Evolutionary conservation across 64 coral and sea anemone species (phyloP), one percentile per base, ranked within the genome.

Genomic region (Montipora efflorescens): DNA sequence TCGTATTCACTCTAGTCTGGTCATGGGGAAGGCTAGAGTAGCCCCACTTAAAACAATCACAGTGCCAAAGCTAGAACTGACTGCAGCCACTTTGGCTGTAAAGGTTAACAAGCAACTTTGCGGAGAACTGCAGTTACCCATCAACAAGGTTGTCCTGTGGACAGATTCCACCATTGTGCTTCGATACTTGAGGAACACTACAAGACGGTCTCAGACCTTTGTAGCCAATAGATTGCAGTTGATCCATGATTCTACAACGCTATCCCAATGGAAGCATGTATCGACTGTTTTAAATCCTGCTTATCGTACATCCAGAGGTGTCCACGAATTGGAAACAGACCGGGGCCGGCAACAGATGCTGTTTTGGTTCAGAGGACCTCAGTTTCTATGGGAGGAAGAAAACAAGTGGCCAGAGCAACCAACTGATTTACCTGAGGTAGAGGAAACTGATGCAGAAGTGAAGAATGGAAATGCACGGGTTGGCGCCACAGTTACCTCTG

Each of bases 151-250:
- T 19, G 67, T 75, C 51, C 84, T 85, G 25, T 92, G 90, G 81
- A 85, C 90, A 45, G 22, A 23, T 23, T 23, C 22, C 22, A 25
- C 81, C 0, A 16, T 86, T n/a, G 80, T 92, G 1, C 67, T 86
- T 8, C 78, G 73, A 9, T 91, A 91, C 67, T 71, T 91, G 11
- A 68, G 62, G 77, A 91, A 91, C 90, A 91, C 15, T n/a, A 48
- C 90, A 10, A 83, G 70, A 70, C 2, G 79, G 2, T 91, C 83
- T 46, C 23, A 91, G 55, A 91, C 79, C 44, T 91, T 91, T 76
- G 90, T 92, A 18, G 90, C 90, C 9, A 92, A 92, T 74, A 66
- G 90, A 45, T 55, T 91, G 20, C 78, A 68, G 22, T 16, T 91
- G 1, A 92, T 92, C 11, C 81, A 86, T 15, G 80, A 92, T 59